Evolutionary conservation across 2,113 vertebrate species (phyloP), one percentile per base, ranked within the genome.

Genomic region (Pundamilia nyererei): DNA sequence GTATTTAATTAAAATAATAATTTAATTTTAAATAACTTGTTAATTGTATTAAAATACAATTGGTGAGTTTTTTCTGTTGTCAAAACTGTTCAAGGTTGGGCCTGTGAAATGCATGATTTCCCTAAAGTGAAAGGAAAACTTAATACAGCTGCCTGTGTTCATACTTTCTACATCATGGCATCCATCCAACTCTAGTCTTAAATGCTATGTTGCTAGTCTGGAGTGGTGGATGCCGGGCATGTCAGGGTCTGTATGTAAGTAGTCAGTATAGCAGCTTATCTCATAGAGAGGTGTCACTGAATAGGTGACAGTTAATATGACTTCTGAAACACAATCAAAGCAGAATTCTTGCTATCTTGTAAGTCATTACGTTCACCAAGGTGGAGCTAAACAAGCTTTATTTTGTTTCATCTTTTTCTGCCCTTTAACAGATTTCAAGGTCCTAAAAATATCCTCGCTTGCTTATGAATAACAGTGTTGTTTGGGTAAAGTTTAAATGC

Each of bases 201-300:
- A 26, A 26, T 81, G 70, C 19, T 40, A 19, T 5, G 45, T 87
- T 88, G 31, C 51, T 33, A 9, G 12, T 55, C 13, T 89, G 29
- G 87, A 80, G 91, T 81, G 87, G 79, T 62, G 40, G 79, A 75
- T 87, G 80, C 82, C 83, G 3, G 77, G 38, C 9, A 10, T 85
- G 72, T 19, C 60, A 10, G 58, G 62, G 81, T 47, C 33, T 72
- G 56, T 77, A 7, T 68, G 62, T 90, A 65, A 80, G 54, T 5
- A 84, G 15, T 81, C 84, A 89, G 87, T 9, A 72, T 85, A 68
- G 65, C 72, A 45, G 5, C 47, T 89, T 86, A 92, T 94, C 91
- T 89, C 55, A 49, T 14, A 49, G 4, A 24, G 13, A 9, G 24
- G 45, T 81, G 79, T 51, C 17, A 49, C 14, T 15, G 72, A 68